Conservation (phyloP, 2,888 invertebrate genomes). For the Acleris emargana region DNA sequence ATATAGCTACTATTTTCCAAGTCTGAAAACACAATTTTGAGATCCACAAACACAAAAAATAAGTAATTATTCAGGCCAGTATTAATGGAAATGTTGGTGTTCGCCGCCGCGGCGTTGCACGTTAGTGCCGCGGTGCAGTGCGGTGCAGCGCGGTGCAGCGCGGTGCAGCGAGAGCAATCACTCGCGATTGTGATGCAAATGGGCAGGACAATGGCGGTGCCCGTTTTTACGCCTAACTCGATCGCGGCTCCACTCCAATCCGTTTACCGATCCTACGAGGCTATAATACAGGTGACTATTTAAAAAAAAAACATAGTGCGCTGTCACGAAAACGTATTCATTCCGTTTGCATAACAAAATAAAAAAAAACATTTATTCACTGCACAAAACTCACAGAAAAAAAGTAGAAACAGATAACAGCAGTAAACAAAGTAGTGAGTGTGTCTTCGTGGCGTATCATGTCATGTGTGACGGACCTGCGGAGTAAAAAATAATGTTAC, state of each 20-base stretch:
- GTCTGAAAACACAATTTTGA: not conserved
- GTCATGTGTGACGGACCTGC: too few relatives aligned
- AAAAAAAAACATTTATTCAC: too few relatives aligned
- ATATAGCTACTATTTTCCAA: not conserved
- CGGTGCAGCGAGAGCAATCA: conserved; percentile 9
- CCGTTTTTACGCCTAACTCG: conserved; percentile 16
- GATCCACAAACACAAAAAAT: not conserved
- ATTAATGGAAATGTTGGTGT: not conserved
- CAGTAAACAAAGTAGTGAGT: too few relatives aligned
- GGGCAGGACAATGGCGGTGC: conserved; percentile 9
- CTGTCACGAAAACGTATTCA: not conserved
- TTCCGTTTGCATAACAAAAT: too few relatives aligned
- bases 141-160: not conserved
- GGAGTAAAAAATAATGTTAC: too few relatives aligned
- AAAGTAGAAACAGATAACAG: too few relatives aligned
- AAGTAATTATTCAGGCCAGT: not conserved
- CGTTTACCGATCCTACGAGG: not conserved
- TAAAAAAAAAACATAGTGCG: not conserved
- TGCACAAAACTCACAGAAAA: too few relatives aligned
- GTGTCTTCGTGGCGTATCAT: too few relatives aligned
- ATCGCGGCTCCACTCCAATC: not conserved
- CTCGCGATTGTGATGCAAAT: conserved; percentile 70
- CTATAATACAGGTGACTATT: not conserved
- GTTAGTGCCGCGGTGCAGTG: not conserved
- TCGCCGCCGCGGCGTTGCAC: not conserved